Base-by-base conservation (phyloP, 2,797 vertebrate genomes). In the Streptopelia turtur region DNA sequence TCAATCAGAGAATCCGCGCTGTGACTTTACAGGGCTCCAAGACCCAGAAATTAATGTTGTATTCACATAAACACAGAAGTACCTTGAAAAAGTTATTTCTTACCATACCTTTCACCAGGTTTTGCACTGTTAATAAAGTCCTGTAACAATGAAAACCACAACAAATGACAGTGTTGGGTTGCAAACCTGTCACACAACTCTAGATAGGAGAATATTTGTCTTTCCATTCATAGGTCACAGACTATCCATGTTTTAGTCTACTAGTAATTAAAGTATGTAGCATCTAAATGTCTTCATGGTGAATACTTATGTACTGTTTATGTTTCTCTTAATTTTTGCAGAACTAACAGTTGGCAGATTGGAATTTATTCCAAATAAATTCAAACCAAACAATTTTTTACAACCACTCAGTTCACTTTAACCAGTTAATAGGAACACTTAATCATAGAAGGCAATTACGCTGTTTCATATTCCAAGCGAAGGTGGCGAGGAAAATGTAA, bases 361-460 rank as follows among this genome's bases (percentile, higher is more conserved):
- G 52, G 75, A 96, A 9, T 95, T 95, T 95, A 94, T 91, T 92
- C 69, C 37, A 79, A 84, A 87, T 97, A 96, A 93, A 95, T 91
- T 56, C 57, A 92, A 95, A 96, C 30, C 55, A 86, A 81, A 93
- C 41, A 84, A 89, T 95, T 97, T 97, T 43, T 50, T 87, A 45
- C 84, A 43, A 71, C 69, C 22, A 33, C 41, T 88, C 77, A 82
- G 66, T 80, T 15, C 21, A 88, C 53, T 90, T 89, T n/a, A 90
- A 60, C 65, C 87, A 96, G 93, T 95, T 97, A 95, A 97, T 81
- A 83, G 47, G 27, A 94, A 84, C 7, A 80, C 88, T 94, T 87
- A 92, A 94, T 87, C 33, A 76, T 4, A 65, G 63, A 52, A 95
- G 39, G 97, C 95, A 96, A 97, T 88, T n/a, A 49, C 43, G 50